phyloP scores from a whole-genome alignment of 1,140 invertebrate species.

The Listronotus oregonensis region DNA sequence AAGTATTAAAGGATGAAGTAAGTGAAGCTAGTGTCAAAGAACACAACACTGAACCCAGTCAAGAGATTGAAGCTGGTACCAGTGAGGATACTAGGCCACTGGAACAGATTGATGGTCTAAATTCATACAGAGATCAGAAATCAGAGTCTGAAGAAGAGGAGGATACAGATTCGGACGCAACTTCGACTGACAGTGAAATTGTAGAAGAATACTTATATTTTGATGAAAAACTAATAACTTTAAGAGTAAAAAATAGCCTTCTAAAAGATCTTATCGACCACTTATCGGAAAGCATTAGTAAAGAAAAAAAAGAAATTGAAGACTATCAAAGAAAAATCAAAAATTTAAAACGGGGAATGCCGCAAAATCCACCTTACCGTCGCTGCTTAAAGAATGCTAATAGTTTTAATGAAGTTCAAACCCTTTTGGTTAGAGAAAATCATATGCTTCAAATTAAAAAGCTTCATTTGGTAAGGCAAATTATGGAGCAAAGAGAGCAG shows the following conservation, averaged over 20 bases:
- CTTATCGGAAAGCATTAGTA: constrained; percentile 43
- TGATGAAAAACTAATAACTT: constrained; percentile 41
- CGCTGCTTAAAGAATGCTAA: constrained; percentile 34
- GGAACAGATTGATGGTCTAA: constrained; percentile 12
- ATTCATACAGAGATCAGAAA: constrained; percentile 2
- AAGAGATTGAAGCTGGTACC: neutral
- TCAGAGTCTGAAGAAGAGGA: constrained; percentile 19
- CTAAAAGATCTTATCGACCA: constrained; percentile 44
- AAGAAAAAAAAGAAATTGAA: constrained; percentile 47
- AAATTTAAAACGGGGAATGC: constrained; percentile 14
- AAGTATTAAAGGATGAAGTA: no score
- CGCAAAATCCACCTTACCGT: constrained; percentile 1
- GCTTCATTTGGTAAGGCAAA: constrained; percentile 53
- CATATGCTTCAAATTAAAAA: constrained; percentile 56
- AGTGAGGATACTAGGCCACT: neutral
- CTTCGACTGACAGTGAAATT: constrained; percentile 18
- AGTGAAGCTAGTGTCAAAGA: neutral
- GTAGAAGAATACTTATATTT: constrained; percentile 32
- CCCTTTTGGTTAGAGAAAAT: constrained; percentile 51
- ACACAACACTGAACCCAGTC: constrained; percentile 4
- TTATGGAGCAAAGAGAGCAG: constrained; percentile 53
- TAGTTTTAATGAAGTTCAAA: constrained; percentile 51
- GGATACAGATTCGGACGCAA: constrained; percentile 20
- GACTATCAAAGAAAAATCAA: constrained; percentile 37
- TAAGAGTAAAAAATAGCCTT: constrained; percentile 49